Evolutionary conservation across 2,888 invertebrate genomes (phyloP), one percentile per base, ranked within the genome.

Genomic region (Thera britannica): DNA sequence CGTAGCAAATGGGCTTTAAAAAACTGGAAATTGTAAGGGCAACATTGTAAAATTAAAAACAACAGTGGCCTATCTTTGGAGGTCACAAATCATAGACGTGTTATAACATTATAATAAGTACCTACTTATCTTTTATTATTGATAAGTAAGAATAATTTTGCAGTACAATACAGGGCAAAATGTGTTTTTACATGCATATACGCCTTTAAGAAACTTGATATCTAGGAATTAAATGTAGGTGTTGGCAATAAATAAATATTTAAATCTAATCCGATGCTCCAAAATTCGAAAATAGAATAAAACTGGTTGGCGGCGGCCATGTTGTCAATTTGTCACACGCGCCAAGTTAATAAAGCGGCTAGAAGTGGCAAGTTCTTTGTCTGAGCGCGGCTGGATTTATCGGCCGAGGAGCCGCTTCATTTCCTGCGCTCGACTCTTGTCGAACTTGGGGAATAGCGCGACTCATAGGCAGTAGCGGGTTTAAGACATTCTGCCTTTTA

Each of bases 341-440:
- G 73, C 73, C 79, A 77, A 84, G 85, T 87, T 87, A 87, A 90
- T 90, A 90, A 89, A 90, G 89, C 76, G 74, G 80, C 88, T 89
- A 90, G 90, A 90, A 89, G 87, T 83, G 85, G 83, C 86, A 83
- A 82, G 84, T 90, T 90, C 88, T 92, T 90, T 90, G 90, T 90
- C 81, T 83, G 80, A 71, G 71, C 73, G 72, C 71, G 76, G 73
- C 71, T 70, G 83, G 84, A 87, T 86, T 86, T 91, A 91, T 90
- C 91, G 87, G 80, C 81, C 81, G 84, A 88, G 86, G 83, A 85
- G 82, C 84, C 84, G 87, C 85, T 92, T 92, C 92, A 92, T 93
- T 93, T 93, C 93, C 93, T 89, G 87, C 76, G 86, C 87, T 85
- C 84, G 87, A 86, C 88, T 91, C 90, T 89, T 90, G 90, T 90